Percentiles rank a stretch among this genome's conserved stretches.
phyloP scores from a whole-genome alignment of 2,888 invertebrate species.

The Ashinkailepas kermadecensis region DNA sequence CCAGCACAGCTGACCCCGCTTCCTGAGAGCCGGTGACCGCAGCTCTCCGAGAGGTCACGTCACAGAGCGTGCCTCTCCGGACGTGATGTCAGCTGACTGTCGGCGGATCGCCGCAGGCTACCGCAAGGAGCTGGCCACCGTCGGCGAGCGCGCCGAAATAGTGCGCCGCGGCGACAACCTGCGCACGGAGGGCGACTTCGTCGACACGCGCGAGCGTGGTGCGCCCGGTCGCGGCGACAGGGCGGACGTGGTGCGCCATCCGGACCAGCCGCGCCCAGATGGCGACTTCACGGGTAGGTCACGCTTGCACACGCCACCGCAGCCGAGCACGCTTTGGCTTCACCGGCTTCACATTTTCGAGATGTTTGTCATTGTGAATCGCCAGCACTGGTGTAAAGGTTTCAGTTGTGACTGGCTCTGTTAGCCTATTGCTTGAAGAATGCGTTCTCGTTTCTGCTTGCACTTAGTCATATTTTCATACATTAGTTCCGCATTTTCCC shows the following conservation, averaged over 20 bases:
- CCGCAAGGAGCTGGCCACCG: not conserved
- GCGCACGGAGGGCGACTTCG: conserved; percentile 39
- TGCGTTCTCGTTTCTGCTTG: too few relatives aligned
- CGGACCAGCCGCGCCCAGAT: conserved; percentile 4
- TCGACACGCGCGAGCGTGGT: not conserved
- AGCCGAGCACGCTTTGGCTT: not conserved
- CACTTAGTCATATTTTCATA: too few relatives aligned
- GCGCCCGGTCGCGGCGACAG: conserved; percentile 5
- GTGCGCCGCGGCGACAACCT: conserved; percentile 49
- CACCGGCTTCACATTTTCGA: not conserved
- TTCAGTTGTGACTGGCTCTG: too few relatives aligned
- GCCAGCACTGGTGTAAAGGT: too few relatives aligned
- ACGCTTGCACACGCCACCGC: not conserved
- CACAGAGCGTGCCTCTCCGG: too few relatives aligned
- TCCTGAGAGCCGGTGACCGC: too few relatives aligned
- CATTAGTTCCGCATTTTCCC: too few relatives aligned
- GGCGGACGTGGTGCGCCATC: conserved; percentile 3
- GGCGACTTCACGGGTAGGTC: conserved; percentile 3
- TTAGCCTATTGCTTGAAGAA: too few relatives aligned
- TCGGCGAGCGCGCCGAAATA: conserved; percentile 26
- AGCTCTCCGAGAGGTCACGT: too few relatives aligned
- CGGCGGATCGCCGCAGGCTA: not conserved
- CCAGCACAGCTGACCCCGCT: too few relatives aligned
- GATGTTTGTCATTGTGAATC: too few relatives aligned
- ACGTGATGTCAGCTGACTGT: too few relatives aligned